A percentile compares a stretch with the other conserved stretches of the same genome.
Conservation (phyloP, 2,888 invertebrate genomes). For the Morpho deidamia region DNA sequence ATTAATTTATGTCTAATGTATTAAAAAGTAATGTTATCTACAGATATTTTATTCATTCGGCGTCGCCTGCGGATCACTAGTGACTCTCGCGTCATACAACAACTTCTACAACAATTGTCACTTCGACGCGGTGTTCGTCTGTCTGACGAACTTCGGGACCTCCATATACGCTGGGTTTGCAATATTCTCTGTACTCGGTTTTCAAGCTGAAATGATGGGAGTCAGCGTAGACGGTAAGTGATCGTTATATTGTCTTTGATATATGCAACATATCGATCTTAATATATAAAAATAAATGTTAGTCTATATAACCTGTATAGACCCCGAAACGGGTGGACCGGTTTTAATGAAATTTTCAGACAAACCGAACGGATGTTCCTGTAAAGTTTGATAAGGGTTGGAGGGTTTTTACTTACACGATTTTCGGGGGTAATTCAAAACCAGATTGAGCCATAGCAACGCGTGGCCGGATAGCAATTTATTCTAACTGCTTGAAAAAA, state of each 20-base stretch:
- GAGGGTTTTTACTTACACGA: no score
- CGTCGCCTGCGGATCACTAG: conserved; percentile 85
- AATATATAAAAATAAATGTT: neutral
- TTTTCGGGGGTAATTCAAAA: no score
- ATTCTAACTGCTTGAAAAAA: no score
- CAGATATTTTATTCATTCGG: conserved; percentile 90
- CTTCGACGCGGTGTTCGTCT: conserved; percentile 86
- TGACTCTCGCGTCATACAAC: conserved; percentile 87
- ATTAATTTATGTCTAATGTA: no score
- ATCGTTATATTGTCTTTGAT: neutral
- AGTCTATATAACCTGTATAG: no score
- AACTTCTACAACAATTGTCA: conserved; percentile 84
- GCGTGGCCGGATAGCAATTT: no score
- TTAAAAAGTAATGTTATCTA: neutral
- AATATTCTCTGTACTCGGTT: conserved; percentile 88
- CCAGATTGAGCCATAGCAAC: no score
- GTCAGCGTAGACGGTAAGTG: conserved; percentile 77
- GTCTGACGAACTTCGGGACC: conserved; percentile 83
- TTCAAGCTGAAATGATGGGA: conserved; percentile 82
- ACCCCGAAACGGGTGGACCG: no score
- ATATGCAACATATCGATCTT: neutral
- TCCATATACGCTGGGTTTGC: conserved; percentile 88
- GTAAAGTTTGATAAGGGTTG: no score
- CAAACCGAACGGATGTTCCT: no score
- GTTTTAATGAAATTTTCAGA: no score